Evolutionary conservation across 2,113 vertebrate genomes (phyloP).

Genomic region (Rhizomys pruinosus): DNA sequence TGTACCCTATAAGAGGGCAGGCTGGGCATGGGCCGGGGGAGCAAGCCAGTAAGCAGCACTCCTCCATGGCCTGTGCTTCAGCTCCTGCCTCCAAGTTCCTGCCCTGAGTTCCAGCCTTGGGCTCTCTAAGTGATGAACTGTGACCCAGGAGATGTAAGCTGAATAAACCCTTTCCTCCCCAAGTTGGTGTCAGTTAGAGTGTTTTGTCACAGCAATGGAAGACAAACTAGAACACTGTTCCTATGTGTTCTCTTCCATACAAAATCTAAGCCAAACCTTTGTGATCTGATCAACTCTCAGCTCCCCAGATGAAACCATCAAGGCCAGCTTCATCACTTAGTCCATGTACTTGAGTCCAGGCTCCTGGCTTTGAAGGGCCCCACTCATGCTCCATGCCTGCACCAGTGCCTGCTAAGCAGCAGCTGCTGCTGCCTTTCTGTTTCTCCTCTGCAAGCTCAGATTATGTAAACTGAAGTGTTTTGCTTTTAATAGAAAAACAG

Average conservation of each 20-base stretch:
- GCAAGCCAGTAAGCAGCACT: too few relatives aligned
- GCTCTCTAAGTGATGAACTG: too few relatives aligned
- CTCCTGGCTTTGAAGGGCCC: background rate
- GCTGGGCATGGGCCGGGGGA: too few relatives aligned
- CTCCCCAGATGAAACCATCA: background rate
- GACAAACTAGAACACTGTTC: background rate
- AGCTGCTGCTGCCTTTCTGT: background rate
- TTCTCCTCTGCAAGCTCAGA: background rate
- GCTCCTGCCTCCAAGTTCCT: too few relatives aligned
- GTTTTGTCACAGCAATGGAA: too few relatives aligned
- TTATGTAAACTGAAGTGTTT: background rate
- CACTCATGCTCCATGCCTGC: background rate
- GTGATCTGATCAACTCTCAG: background rate
- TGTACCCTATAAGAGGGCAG: too few relatives aligned
- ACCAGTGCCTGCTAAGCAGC: background rate
- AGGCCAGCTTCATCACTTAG: background rate
- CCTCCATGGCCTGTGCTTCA: too few relatives aligned
- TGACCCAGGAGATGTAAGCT: too few relatives aligned
- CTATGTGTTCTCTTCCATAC: background rate
- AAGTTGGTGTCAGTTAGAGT: too few relatives aligned
- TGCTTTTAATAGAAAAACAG: background rate
- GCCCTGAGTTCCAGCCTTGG: too few relatives aligned
- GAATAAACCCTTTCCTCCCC: too few relatives aligned
- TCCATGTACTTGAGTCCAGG: background rate
- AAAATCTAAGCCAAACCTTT: background rate